Percentiles rank a stretch among this genome's conserved stretches.
Evolutionary conservation across 2,888 invertebrate genomes (phyloP).

Genomic region (Noctua pronuba): DNA sequence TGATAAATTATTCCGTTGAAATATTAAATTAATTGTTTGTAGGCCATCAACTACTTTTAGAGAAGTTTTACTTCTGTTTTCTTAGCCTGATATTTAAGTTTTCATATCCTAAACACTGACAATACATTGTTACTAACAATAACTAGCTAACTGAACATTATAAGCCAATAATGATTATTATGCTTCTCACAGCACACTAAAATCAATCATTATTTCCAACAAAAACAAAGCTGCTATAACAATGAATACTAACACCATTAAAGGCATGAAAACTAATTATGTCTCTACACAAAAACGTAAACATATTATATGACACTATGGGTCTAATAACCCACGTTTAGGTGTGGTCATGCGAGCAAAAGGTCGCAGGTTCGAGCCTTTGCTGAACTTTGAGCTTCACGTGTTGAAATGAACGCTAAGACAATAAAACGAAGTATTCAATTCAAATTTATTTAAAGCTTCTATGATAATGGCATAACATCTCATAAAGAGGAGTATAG

Average conservation of each 20-base stretch:
- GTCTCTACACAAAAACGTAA: neutral
- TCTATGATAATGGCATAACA: neutral
- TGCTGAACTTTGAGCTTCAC: conserved; percentile 45
- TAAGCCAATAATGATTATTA: neutral
- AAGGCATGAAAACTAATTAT: conserved; percentile 18
- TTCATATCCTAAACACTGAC: too few relatives aligned
- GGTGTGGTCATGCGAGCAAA: conserved; percentile 42
- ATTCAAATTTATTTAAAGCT: neutral
- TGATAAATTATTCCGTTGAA: neutral
- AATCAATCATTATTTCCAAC: neutral
- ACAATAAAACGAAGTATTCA: conserved; percentile 25
- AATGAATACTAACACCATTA: too few relatives aligned
- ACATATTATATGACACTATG: neutral
- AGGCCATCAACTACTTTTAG: too few relatives aligned
- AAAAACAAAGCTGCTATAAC: too few relatives aligned
- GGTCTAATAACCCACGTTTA: neutral
- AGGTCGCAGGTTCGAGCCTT: conserved; percentile 52
- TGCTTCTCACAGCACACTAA: neutral
- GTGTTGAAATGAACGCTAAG: conserved; percentile 26
- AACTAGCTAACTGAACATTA: neutral
- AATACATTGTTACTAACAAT: too few relatives aligned
- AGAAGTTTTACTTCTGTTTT: neutral
- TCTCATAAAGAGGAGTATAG: too few relatives aligned
- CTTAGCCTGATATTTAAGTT: too few relatives aligned
- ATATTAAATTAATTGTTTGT: neutral